These are phyloP conservation scores for Bambusicola thoracicus DNA, from an alignment of 2,113 vertebrate species.

Conservation along the genomic window DNA sequence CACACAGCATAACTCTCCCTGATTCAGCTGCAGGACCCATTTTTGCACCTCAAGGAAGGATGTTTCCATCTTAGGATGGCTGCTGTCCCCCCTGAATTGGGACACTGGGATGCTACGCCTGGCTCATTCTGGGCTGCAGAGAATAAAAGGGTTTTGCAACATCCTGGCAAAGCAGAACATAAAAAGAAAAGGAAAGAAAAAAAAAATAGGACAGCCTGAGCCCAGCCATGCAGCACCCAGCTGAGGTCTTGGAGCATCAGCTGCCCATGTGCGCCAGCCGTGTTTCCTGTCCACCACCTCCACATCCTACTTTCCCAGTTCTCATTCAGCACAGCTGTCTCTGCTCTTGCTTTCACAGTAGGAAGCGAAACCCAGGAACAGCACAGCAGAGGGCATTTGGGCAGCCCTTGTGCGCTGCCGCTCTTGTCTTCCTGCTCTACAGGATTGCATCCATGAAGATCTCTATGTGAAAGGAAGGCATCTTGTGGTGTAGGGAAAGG, in stretches of 20 bases:
- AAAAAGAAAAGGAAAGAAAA: no score
- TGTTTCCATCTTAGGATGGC: not conserved
- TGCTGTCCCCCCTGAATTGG: not conserved
- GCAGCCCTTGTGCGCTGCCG: not conserved
- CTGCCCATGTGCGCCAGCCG: not conserved
- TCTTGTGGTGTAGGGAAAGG: not conserved
- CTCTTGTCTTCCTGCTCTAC: accelerated
- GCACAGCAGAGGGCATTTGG: not conserved
- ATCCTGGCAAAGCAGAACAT: not conserved
- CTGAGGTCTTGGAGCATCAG: not conserved
- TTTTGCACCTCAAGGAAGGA: not conserved
- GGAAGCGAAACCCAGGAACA: not conserved
- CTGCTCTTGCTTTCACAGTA: not conserved
- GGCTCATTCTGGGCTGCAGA: not conserved
- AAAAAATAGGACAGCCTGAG: not conserved
- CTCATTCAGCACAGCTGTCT: not conserved
- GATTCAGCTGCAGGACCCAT: not conserved
- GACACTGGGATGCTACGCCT: accelerated
- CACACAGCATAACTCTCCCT: not conserved
- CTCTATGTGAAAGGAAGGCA: accelerated
- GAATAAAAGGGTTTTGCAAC: not conserved
- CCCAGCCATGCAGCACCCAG: not conserved
- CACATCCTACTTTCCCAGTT: accelerated
- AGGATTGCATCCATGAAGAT: accelerated
- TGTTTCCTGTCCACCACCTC: not conserved